Base-by-base conservation (phyloP, 2,888 invertebrate species). In the Didymodactylos carnosus region DNA sequence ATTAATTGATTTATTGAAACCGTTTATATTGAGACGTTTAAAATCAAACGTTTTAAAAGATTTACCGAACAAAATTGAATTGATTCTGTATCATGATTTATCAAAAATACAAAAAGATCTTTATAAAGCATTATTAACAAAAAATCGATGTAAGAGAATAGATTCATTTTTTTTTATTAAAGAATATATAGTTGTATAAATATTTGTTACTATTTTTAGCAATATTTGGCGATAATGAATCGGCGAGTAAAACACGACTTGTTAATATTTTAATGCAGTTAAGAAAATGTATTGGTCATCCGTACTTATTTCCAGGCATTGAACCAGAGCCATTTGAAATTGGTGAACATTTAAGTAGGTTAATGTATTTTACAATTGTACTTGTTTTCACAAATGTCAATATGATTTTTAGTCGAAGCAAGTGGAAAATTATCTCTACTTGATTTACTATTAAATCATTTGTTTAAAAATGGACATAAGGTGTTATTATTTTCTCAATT, bases 401-500 rank as follows among this genome's bases (percentile, higher is more conserved):
- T 29, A 49, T 49, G 49, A 49, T 23, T 43, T 16, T 76, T 85
- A 75, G 81, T 84, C 11, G 80, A 80, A 72, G 80, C 80, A 8
- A 83, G 83, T 77, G 82, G 80, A 51, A 85, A 84, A 77, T 78
- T 84, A 75, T 76, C 79, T 8, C 76, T 84, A 43, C 77, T 84
- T 39, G 84, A 84, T 77, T 78, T 78, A 39, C 77, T 84, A 71
- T 78, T 84, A 73, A 75, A 76, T 14, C 80, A 80, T 77, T 78
- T 83, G 40, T 77, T 80, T 69, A 75, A 76, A 5, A 76, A 77
- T 2, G 81, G 81, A 7, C 84, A 85, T 78, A 82, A 82, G 75
- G 83, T 83, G 8, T 79, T 84, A 43, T 72, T 84, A 73, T 84
- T 85, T 78, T 84, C 84, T 16, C 84, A 84, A 79, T 83, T 84